A percentile compares a stretch with the other conserved stretches of the same genome.
Evolutionary conservation across 2,113 vertebrate genomes (phyloP).

Genomic region (Notarius lentiginosus): DNA sequence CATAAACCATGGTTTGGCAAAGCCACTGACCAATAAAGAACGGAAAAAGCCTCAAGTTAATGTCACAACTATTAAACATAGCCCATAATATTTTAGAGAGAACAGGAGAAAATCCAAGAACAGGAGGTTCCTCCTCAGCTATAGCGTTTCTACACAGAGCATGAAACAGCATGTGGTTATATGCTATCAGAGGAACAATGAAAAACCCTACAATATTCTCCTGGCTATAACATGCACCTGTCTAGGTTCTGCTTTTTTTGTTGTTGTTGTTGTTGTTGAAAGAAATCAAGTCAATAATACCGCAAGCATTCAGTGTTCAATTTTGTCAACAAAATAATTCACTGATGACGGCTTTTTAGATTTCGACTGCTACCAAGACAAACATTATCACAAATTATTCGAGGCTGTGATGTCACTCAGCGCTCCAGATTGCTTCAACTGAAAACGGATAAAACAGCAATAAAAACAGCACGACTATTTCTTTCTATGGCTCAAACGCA

Average conservation of each 20-base stretch:
- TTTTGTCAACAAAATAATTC: not conserved
- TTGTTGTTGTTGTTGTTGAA: too few species aligned
- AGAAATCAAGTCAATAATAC: not conserved
- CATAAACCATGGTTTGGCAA: slow-evolving; percentile 17
- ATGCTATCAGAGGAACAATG: not conserved
- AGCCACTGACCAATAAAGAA: slow-evolving; percentile 1
- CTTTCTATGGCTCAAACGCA: not conserved
- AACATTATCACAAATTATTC: not conserved
- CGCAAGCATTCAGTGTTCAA: not conserved
- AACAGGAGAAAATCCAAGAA: too few species aligned
- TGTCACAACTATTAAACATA: not conserved
- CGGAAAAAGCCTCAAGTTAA: slow-evolving; percentile 1
- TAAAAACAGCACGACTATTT: not conserved
- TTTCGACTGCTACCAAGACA: not conserved
- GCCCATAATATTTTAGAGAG: slow-evolving; percentile 18
- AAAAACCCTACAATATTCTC: not conserved
- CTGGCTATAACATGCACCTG: not conserved
- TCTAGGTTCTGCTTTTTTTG: not conserved
- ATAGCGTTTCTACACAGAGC: not conserved
- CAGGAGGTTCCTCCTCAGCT: not conserved
- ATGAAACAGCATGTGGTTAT: not conserved
- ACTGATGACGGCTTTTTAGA: not conserved
- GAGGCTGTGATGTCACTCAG: not conserved
- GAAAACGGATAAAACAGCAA: not conserved
- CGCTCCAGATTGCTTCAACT: not conserved